Base-by-base conservation (phyloP, 2,797 vertebrate species). In the Alfaro cultratus region DNA sequence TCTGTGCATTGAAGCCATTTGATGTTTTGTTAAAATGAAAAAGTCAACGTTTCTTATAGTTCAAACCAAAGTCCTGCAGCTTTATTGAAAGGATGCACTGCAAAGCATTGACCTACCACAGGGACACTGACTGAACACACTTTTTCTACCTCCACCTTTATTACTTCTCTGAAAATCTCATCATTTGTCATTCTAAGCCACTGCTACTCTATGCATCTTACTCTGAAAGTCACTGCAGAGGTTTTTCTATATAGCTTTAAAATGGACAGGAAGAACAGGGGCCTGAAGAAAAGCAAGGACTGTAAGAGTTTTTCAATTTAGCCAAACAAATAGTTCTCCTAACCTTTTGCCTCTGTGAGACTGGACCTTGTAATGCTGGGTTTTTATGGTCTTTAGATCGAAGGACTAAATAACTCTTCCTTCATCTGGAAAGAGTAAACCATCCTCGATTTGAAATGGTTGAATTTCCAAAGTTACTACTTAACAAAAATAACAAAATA, bases 41-140 rank as follows among this genome's bases (percentile, higher is more conserved):
- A 16, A 21, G 18, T 55, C 29, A 31, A 15, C 6, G 13, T 68
- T 55, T n/a, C 6, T 77, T n/a, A 13, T 67, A 18, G 36, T 4
- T 45, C 55, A 26, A 79, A 79, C 51, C 36, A 15, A 60, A 73
- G 18, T 41, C 80, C 16, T 76, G 46, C 45, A 15, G 31, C 21
- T 80, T 84, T 55, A 51, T 57, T 51, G 43, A 67, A 21, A 68
- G 74, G 34, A 29, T 68, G 23, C 31, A 3, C 64, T 64, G 4
- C 45, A 62, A 74, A 80, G 70, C 49, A 57, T 8, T 53, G 12
- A 73, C 11, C 36, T 53, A 39, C 74, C 34, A 75, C 46, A 53
- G 73, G 23, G 74, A 60, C 26, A 55, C 26, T 74, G 47, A 51
- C 36, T 43, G 21, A 43, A 43, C 43, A n/a, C 11, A 71, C 36